Base-by-base conservation (phyloP, 2,797 vertebrate species). In the Melanotaenia pygmaea region DNA sequence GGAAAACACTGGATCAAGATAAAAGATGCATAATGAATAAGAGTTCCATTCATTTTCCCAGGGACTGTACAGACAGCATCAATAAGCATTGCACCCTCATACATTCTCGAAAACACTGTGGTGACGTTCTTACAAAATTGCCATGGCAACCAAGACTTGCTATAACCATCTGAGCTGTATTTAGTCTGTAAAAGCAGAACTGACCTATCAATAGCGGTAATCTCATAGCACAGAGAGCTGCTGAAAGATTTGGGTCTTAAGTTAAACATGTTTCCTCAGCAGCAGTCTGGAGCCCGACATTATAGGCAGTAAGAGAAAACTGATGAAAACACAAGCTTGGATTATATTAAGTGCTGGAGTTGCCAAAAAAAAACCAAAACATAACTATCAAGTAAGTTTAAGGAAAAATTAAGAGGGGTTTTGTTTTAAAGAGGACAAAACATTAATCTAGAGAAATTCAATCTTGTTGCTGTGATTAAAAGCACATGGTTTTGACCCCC, bases 401-500 rank as follows among this genome's bases (percentile, higher is more conserved):
- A 14, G 45, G 38, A 50, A 67, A 34, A 59, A 22, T 16, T 51
- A 67, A 56, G 69, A 66, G 43, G 28, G 62, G 30, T 63, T 83
- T 72, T 67, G 59, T 70, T 82, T 86, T 57, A 64, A 72, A 82
- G 54, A 78, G 76, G 70, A 79, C 80, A 76, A 74, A 76, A 79
- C 76, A 69, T 88, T 70, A 80, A 84, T 87, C 80, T 64, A 63
- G 43, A 76, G 86, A 78, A 87, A 86, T 62, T 76, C 71, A 81
- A 89, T 92, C 65, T 56, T 9, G 72, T 74, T 77, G 62, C 80
- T 50, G 6, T 90, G 78, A 93, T 92, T 89, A 83, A 83, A 89
- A 91, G 70, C 89, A 91, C 84, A 91, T 93, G 91, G 91, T 85
- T 84, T 69, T 63, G 74, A 85, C 71, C 76, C 74, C 40, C 20